Evolutionary conservation across 2,797 vertebrate species (phyloP).

Genomic region (Propithecus deckenii): DNA sequence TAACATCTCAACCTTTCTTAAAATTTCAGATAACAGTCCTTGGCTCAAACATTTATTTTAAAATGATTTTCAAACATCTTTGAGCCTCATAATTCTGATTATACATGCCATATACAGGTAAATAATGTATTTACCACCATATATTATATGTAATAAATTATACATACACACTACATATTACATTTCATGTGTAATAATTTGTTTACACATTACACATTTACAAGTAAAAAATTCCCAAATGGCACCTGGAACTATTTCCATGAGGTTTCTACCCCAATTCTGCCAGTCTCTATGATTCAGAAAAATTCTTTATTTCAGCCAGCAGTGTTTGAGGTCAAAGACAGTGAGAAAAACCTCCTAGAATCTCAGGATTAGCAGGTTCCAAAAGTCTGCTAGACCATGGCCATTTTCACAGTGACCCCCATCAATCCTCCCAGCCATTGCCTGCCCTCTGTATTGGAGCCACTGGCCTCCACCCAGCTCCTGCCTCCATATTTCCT

Average conservation of each 20-base stretch:
- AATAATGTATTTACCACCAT: background rate
- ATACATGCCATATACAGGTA: background rate
- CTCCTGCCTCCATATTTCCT: background rate
- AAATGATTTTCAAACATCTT: background rate
- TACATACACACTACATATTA: background rate
- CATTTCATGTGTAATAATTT: background rate
- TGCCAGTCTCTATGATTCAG: background rate
- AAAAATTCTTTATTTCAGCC: background rate
- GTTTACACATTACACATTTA: no score
- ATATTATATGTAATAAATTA: background rate
- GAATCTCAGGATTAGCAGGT: background rate
- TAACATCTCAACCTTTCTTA: background rate
- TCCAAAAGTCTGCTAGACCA: background rate
- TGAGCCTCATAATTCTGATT: background rate
- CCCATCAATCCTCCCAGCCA: background rate
- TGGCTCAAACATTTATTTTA: background rate
- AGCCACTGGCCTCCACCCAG: background rate
- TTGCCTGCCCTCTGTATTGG: background rate
- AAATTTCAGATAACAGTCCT: background rate
- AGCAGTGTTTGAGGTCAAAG: background rate
- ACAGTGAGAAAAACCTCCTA: background rate
- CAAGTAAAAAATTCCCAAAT: background rate
- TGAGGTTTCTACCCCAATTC: accelerated
- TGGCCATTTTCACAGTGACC: background rate
- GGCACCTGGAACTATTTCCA: background rate